Conservation (phyloP, 2,797 vertebrate species). For the Atherinosoma microstoma region DNA sequence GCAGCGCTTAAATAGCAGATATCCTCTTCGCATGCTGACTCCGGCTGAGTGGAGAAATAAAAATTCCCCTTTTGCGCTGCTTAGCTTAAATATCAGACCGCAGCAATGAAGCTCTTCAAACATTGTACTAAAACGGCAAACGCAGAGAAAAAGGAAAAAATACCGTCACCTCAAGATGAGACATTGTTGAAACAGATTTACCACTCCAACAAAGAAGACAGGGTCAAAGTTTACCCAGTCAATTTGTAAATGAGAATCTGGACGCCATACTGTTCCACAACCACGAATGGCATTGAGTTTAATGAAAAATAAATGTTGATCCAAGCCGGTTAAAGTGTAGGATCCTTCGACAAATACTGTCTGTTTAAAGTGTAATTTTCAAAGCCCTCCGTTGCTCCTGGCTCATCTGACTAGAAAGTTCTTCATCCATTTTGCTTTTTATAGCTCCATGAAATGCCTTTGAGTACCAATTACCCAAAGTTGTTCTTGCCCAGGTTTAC, state of each 20-base stretch:
- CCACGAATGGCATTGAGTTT: constrained; percentile 53
- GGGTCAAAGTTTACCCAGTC: constrained; percentile 62
- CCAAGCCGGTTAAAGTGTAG: constrained; percentile 51
- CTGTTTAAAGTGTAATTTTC: constrained; percentile 42
- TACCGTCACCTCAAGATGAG: constrained; percentile 46
- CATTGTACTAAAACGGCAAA: constrained; percentile 25
- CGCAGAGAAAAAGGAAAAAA: constrained; percentile 30
- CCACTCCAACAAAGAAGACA: constrained; percentile 49
- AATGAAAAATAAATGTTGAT: constrained; percentile 78
- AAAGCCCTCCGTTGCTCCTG: constrained; percentile 9
- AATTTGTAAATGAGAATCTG: constrained; percentile 64
- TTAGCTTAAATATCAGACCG: constrained; percentile 40
- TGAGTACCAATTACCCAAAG: constrained; percentile 65
- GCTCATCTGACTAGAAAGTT: constrained; percentile 40
- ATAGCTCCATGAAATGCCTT: constrained; percentile 49
- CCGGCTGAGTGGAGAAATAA: constrained; percentile 40
- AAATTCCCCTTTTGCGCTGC: constrained; percentile 20
- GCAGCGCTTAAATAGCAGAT: constrained; percentile 63
- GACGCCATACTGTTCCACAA: constrained; percentile 37
- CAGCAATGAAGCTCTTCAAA: constrained; percentile 39
- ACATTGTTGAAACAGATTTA: constrained; percentile 61
- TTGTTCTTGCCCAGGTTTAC: constrained; percentile 73
- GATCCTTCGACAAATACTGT: constrained; percentile 46
- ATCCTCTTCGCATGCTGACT: constrained; percentile 54
- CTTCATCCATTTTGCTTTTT: constrained; percentile 39